Conservation (phyloP, 2,888 invertebrate species). For the Drosophila nigricruria region DNA sequence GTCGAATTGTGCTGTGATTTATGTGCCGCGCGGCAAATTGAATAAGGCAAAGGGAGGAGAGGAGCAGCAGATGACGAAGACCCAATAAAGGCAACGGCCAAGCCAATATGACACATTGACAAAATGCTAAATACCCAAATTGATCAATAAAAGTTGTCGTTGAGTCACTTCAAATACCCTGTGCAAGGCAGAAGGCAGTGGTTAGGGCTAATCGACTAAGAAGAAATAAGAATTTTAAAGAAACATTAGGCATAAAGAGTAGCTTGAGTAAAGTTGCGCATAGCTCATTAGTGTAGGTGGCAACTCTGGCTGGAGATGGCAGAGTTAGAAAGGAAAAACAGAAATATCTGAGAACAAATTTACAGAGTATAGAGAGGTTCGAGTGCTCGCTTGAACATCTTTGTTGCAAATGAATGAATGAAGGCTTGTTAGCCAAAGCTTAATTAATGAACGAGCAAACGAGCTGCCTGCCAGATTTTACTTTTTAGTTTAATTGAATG, state of each 20-base stretch:
- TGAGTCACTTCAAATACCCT: slow-evolving; percentile 36
- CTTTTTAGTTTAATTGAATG: slow-evolving; percentile 31
- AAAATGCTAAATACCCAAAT: slow-evolving; percentile 72
- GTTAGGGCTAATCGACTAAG: background rate
- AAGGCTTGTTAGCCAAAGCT: slow-evolving; percentile 42
- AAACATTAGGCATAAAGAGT: background rate
- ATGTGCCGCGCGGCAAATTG: slow-evolving; percentile 56
- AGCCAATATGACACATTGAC: slow-evolving; percentile 62
- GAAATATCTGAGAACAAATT: background rate
- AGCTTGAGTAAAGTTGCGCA: background rate
- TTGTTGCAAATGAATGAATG: slow-evolving; percentile 13
- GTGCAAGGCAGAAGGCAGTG: background rate
- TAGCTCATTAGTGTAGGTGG: background rate
- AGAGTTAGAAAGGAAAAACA: background rate
- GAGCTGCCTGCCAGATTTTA: slow-evolving; percentile 11
- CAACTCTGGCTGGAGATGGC: background rate
- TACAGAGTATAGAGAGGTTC: slow-evolving; percentile 20
- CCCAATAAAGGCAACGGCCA: slow-evolving; percentile 6
- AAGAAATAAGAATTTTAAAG: background rate
- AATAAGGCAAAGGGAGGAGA: slow-evolving; percentile 17
- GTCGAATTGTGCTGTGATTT: slow-evolving; percentile 52
- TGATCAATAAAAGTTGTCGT: slow-evolving; percentile 61
- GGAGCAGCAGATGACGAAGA: slow-evolving; percentile 5
- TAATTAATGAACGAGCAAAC: slow-evolving; percentile 62
- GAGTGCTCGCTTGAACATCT: background rate